These are phyloP conservation scores for Streptopelia turtur DNA, from an alignment of 2,797 vertebrate species.

Conservation along the genomic window DNA sequence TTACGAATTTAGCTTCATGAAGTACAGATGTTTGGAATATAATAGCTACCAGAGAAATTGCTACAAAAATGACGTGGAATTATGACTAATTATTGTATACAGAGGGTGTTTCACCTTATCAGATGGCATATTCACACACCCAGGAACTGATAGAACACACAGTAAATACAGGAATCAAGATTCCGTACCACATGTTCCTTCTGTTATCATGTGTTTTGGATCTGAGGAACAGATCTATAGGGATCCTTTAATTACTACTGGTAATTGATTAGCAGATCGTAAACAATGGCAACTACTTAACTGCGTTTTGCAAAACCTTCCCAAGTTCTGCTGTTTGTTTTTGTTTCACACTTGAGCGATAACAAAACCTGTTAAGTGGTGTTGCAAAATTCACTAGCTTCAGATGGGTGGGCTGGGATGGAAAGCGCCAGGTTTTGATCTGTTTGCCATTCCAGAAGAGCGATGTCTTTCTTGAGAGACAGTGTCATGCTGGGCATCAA, in stretches of 20 bases:
- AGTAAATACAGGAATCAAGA: neutral
- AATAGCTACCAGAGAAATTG: neutral
- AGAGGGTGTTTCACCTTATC: conserved; percentile 4
- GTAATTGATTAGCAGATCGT: neutral
- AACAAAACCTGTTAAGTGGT: neutral
- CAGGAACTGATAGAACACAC: neutral
- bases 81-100: conserved; percentile 32
- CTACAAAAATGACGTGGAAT: conserved; percentile 18
- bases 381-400: neutral
- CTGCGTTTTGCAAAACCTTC: neutral
- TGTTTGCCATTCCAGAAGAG: neutral
- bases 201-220: neutral
- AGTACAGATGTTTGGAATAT: neutral
- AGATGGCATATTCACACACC: neutral
- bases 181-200: neutral
- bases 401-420: neutral
- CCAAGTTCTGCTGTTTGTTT: neutral
- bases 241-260: neutral
- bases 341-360: neutral
- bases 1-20: conserved; percentile 5
- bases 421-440: neutral
- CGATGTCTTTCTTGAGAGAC: neutral
- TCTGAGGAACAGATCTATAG: neutral
- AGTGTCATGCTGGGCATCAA: neutral
- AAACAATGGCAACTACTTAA: neutral